Evolutionary conservation across 2,888 invertebrate genomes (phyloP).

Genomic region (Physocephala rufipes): DNA sequence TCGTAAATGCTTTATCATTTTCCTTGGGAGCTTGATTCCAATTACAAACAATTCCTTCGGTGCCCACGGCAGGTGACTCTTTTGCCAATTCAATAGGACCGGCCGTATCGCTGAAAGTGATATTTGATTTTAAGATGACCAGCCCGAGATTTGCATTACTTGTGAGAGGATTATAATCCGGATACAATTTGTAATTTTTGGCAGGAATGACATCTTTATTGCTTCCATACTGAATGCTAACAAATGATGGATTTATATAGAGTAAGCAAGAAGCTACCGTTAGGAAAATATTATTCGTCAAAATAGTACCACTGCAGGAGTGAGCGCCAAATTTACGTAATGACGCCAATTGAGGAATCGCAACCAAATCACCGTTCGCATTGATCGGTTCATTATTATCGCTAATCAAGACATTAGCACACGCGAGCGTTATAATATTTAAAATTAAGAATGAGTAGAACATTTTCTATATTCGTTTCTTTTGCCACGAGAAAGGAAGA

Average conservation of each 20-base stretch:
- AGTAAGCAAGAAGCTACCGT: constrained; percentile 57
- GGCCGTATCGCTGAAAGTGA: constrained; percentile 67
- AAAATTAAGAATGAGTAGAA: constrained; percentile 52
- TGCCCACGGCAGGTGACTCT: constrained; percentile 52
- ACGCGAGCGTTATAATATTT: constrained; percentile 51
- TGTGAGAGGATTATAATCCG: constrained; percentile 68
- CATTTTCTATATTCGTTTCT: constrained; percentile 15
- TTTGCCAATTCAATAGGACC: constrained; percentile 71
- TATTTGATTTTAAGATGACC: constrained; percentile 67
- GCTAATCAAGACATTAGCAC: too few relatives aligned
- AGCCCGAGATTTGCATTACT: constrained; percentile 71
- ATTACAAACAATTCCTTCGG: constrained; percentile 52
- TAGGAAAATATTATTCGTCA: constrained; percentile 46
- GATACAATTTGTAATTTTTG: constrained; percentile 67
- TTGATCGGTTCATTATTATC: too few relatives aligned
- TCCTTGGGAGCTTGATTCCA: constrained; percentile 55
- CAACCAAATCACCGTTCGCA: too few relatives aligned
- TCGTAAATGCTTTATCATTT: constrained; percentile 43
- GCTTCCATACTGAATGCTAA: constrained; percentile 55
- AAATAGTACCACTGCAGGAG: constrained; percentile 57
- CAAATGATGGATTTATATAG: constrained; percentile 27
- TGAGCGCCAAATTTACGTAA: constrained; percentile 54
- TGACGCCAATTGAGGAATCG: constrained; percentile 56
- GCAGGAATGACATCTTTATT: constrained; percentile 64
- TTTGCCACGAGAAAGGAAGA: constrained; percentile 26